phyloP scores from a whole-genome alignment of 1,140 invertebrate genomes.

The Magallana ariakensis region DNA sequence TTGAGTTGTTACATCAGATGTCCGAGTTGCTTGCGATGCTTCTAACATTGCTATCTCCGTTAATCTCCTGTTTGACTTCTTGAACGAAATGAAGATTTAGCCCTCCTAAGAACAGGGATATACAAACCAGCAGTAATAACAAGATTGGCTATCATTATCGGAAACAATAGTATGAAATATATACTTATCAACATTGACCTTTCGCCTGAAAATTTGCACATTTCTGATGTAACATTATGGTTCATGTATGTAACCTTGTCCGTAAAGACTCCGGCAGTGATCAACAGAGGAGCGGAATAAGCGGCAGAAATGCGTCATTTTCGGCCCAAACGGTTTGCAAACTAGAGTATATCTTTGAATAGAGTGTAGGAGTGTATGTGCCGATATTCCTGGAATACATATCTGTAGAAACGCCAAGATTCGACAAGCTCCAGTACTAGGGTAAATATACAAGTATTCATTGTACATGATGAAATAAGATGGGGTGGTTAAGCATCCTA shows the following conservation, averaged over 20 bases:
- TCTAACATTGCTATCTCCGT: too few species aligned
- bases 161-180: not conserved
- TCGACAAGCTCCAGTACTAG: not conserved
- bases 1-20: too few species aligned
- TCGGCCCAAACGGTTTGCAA: not conserved
- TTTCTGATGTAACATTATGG: not conserved
- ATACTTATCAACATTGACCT: not conserved
- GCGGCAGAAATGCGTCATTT: not conserved
- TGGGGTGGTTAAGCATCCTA: not conserved
- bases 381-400: not conserved
- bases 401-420: not conserved
- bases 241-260: not conserved
- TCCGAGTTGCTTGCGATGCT: too few species aligned
- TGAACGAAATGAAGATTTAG: not conserved
- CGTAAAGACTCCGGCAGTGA: not conserved
- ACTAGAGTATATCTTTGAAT: not conserved
- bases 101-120: not conserved
- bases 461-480: conserved; percentile 11
- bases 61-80: too few species aligned
- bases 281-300: not conserved
- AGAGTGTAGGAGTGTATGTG: not conserved
- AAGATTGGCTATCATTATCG: not conserved
- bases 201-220: not conserved
- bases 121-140: not conserved
- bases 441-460: not conserved